Conservation (phyloP, 53 echinoderm and acorn worm species). For the Mesocentrotus franciscanus region DNA sequence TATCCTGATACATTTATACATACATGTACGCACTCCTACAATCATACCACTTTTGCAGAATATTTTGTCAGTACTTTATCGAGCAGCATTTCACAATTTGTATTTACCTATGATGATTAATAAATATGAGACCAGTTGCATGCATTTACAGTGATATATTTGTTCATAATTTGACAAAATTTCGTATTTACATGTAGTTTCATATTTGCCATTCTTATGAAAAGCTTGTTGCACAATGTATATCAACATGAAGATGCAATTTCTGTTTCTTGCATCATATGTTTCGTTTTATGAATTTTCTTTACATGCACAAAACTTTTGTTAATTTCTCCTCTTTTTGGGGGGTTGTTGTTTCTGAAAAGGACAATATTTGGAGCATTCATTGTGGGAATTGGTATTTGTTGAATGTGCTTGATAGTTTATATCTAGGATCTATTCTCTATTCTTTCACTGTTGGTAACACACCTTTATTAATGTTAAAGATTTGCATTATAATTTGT, state of each 20-base stretch:
- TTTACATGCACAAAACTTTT: too few species aligned
- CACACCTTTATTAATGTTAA: too few species aligned
- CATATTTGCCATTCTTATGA: neutral
- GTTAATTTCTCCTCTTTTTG: neutral
- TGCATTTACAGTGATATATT: neutral
- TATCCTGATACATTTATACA: neutral
- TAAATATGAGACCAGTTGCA: neutral
- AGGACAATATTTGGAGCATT: neutral
- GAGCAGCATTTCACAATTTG: neutral
- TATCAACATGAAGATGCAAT: neutral
- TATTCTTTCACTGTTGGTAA: too few species aligned
- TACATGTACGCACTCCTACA: neutral
- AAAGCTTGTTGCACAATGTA: neutral
- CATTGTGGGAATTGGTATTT: neutral
- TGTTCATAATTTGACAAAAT: neutral
- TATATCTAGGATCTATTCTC: too few species aligned
- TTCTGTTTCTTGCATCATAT: neutral
- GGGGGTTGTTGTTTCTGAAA: neutral
- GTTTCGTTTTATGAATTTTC: neutral
- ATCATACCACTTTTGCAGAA: neutral
- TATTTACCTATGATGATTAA: neutral
- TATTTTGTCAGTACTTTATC: neutral
- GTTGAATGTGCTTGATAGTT: neutral
- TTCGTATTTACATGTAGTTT: neutral
- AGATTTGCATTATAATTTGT: too few species aligned